These are phyloP conservation scores for Philypnodon macrostomus DNA, from an alignment of 2,797 vertebrate species.

Conservation along the genomic window DNA sequence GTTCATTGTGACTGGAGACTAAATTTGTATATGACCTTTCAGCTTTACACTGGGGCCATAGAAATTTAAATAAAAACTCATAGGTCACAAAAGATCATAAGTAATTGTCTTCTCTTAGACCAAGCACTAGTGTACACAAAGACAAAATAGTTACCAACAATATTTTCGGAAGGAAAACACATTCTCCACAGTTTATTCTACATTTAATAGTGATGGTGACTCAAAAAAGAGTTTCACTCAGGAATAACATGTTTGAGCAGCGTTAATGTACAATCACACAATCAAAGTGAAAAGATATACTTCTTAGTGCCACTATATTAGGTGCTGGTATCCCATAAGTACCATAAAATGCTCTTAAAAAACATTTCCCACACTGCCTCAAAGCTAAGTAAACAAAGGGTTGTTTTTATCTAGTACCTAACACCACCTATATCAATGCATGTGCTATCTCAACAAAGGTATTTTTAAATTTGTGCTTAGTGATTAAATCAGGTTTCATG, in stretches of 20 bases:
- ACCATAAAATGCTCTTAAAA: constrained; percentile 44
- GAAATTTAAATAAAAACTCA: no score
- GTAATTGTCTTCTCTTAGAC: no score
- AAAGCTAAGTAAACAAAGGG: not conserved
- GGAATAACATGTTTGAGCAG: constrained; percentile 55
- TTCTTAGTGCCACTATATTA: constrained; percentile 23
- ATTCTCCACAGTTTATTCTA: constrained; percentile 62
- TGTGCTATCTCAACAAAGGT: not conserved
- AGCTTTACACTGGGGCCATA: no score
- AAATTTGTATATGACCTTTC: no score
- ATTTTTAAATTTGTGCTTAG: not conserved
- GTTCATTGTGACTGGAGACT: no score
- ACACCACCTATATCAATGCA: not conserved
- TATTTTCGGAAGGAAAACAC: no score
- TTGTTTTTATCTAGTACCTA: not conserved
- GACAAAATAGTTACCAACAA: no score
- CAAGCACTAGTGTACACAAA: no score
- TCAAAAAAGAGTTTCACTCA: constrained; percentile 56
- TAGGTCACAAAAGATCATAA: no score
- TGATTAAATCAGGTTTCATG: constrained; percentile 26
- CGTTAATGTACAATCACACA: constrained; percentile 54
- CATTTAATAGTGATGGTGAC: constrained; percentile 41
- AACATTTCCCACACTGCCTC: constrained; percentile 9
- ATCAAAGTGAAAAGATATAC: constrained; percentile 25
- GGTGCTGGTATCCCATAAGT: constrained; percentile 50